Evolutionary conservation across 2,113 vertebrate species (phyloP).

Genomic region (Orycteropus afer): DNA sequence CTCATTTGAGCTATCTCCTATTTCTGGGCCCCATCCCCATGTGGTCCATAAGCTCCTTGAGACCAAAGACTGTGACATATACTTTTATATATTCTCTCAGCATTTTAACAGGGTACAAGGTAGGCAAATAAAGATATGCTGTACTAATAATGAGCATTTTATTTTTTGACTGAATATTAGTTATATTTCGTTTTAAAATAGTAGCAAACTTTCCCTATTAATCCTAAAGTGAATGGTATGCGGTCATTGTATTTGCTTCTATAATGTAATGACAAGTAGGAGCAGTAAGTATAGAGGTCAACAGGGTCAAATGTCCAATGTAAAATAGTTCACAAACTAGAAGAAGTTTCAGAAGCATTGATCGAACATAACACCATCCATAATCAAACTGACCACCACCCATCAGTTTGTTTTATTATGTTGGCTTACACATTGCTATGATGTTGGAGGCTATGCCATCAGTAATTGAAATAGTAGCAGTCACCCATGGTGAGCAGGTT

Average conservation of each 20-base stretch:
- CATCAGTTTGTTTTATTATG: neutral
- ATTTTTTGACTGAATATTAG: neutral
- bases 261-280: neutral
- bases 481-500: neutral
- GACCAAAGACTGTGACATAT: neutral
- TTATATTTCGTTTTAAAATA: neutral
- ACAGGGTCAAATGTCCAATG: neutral
- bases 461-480: neutral
- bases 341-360: neutral
- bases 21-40: neutral
- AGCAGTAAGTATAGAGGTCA: neutral
- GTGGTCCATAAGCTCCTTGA: neutral
- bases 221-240: neutral
- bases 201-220: neutral
- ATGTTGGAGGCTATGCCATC: neutral
- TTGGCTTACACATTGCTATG: neutral
- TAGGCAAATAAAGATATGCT: neutral
- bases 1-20: neutral
- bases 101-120: neutral
- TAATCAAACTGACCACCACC: neutral
- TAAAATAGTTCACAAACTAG: neutral
- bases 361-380: neutral
- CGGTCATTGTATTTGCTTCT: neutral
- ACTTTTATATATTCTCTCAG: neutral
- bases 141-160: neutral